Percentiles rank a stretch among this genome's conserved stretches.
Conservation (phyloP, 2,888 invertebrate genomes). For the Drosophila peninsularis region DNA sequence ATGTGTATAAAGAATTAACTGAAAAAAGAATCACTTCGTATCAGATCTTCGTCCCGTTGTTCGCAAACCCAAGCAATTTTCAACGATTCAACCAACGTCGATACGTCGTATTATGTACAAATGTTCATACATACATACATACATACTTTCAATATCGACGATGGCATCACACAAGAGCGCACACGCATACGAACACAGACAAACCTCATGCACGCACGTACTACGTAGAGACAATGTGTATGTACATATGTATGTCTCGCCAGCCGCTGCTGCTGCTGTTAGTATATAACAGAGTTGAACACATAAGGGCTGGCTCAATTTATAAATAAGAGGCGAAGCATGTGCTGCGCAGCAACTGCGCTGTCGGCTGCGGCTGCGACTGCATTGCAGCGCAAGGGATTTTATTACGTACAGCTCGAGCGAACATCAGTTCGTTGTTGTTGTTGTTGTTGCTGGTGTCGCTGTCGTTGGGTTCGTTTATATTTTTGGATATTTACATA, state of each 20-base stretch:
- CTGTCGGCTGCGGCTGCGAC: conserved; percentile 44
- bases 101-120: conserved; percentile 60
- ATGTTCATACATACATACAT: conserved; percentile 59
- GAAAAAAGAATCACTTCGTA: conserved; percentile 68
- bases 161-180: conserved; percentile 73
- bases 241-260: conserved; percentile 56
- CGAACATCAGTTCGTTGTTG: conserved; percentile 29
- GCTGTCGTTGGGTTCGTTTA: conserved; percentile 68
- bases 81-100: conserved; percentile 60
- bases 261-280: conserved; percentile 43
- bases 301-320: conserved; percentile 80
- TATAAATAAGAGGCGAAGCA: conserved; percentile 76
- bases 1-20: conserved; percentile 63
- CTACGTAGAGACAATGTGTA: conserved; percentile 61
- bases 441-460: conserved; percentile 24
- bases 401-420: conserved; percentile 70
- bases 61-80: conserved; percentile 74
- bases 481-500: conserved; percentile 73
- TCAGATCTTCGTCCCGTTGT: conserved; percentile 76
- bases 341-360: conserved; percentile 71
- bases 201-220: conserved; percentile 71
- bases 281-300: conserved; percentile 72
- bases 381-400: conserved; percentile 76
- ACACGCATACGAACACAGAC: conserved; percentile 45
- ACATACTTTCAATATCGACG: conserved; percentile 75